Conservation (phyloP, 2,888 invertebrate genomes). For the Labia minor region DNA sequence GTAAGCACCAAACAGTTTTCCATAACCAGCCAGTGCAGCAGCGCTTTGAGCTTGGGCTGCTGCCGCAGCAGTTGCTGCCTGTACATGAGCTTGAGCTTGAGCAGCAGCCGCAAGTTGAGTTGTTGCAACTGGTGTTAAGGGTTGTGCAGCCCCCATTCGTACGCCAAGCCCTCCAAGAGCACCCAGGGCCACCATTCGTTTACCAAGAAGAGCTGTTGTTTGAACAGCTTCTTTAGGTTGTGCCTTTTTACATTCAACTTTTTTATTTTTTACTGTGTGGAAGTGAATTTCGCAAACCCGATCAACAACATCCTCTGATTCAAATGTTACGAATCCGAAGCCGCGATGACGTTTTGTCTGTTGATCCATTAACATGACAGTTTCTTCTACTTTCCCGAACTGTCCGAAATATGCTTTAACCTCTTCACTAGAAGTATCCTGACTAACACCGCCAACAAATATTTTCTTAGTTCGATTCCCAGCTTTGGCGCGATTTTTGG, state of each 20-base stretch:
- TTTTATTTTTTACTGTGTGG: conserved; percentile 85
- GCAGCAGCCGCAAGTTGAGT: conserved; percentile 40
- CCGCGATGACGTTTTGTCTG: conserved; percentile 85
- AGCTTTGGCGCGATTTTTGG: conserved; percentile 74
- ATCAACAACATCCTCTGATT: conserved; percentile 82
- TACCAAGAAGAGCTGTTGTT: conserved; percentile 55
- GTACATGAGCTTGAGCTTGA: conserved; percentile 35
- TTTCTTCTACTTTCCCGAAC: conserved; percentile 82
- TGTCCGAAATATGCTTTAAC: conserved; percentile 83
- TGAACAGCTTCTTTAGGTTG: conserved; percentile 83
- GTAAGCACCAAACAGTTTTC: conserved; percentile 53
- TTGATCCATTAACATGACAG: conserved; percentile 89
- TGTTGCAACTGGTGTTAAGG: conserved; percentile 45
- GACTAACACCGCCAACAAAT: conserved; percentile 84
- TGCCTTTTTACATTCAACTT: conserved; percentile 82
- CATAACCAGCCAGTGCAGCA: conserved; percentile 52
- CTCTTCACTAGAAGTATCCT: conserved; percentile 83
- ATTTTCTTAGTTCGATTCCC: conserved; percentile 85
- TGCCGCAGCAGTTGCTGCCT: conserved; percentile 39
- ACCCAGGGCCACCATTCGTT: conserved; percentile 45
- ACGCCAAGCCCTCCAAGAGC: conserved; percentile 56
- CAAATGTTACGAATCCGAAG: conserved; percentile 85
- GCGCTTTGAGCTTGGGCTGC: conserved; percentile 49
- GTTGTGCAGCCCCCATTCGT: conserved; percentile 52
- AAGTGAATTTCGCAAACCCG: conserved; percentile 89